Evolutionary conservation across 2,113 vertebrate genomes (phyloP).

Genomic region (Lycocorax pyrrhopterus): DNA sequence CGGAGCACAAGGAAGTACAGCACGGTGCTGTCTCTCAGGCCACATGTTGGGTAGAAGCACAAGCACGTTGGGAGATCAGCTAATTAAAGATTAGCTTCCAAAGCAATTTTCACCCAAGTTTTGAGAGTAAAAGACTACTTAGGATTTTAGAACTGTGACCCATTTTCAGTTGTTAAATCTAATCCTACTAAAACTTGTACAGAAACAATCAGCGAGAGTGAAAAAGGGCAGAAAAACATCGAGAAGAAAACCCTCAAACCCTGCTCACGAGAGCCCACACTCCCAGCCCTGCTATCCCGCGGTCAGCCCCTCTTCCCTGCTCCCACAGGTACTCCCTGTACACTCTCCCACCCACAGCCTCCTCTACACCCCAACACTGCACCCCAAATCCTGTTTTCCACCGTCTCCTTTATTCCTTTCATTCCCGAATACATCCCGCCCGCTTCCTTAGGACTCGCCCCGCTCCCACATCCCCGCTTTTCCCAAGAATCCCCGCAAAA

Average conservation of each 20-base stretch:
- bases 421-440: neutral
- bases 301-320: neutral
- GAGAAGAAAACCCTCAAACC: neutral
- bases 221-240: accelerated
- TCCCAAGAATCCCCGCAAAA: accelerated
- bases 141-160: neutral
- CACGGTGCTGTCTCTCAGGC: neutral
- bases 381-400: neutral
- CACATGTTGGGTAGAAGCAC: neutral
- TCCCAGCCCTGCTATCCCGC: neutral
- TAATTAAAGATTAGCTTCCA: neutral
- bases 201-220: neutral
- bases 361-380: accelerated
- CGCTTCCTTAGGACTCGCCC: neutral
- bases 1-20: neutral
- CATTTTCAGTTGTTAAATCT: neutral
- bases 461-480: neutral
- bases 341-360: neutral
- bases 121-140: neutral
- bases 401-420: neutral
- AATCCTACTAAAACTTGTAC: neutral
- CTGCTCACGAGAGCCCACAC: neutral
- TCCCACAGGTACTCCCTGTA: neutral
- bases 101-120: neutral
- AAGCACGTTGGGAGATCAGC: neutral